A percentile compares a stretch with the other conserved stretches of the same genome.
phyloP scores from a whole-genome alignment of 1,140 invertebrate genomes.

The Cydia fagiglandana region DNA sequence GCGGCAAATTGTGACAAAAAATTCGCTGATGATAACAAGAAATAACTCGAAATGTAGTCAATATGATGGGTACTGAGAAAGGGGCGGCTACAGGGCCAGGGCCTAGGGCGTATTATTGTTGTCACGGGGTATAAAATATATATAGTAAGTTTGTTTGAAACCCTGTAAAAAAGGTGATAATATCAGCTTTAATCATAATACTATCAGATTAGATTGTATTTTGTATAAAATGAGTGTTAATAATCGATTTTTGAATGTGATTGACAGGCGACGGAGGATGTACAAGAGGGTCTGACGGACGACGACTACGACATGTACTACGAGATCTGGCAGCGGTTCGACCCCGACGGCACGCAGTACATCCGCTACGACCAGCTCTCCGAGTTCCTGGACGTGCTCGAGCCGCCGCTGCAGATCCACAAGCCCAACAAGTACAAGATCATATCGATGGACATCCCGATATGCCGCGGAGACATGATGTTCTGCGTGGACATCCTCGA shows the following conservation, averaged over 20 bases:
- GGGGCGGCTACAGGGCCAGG: too few species aligned
- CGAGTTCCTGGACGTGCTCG: conserved; percentile 96
- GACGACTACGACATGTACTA: conserved; percentile 99
- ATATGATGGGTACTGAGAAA: too few species aligned
- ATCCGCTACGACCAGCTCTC: conserved; percentile 96
- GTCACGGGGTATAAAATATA: neutral
- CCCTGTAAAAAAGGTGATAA: too few species aligned
- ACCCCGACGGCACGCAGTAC: conserved; percentile 98
- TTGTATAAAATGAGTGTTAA: neutral
- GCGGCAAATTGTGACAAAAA: too few species aligned
- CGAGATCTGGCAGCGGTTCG: conserved; percentile 99
- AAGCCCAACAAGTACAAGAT: conserved; percentile 99
- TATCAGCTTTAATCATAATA: too few species aligned
- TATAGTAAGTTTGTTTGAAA: too few species aligned
- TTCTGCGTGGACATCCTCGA: conserved; percentile 99
- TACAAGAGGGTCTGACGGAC: conserved; percentile 98
- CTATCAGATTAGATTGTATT: neutral
- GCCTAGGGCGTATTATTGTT: conserved; percentile 7
- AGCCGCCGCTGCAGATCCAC: conserved; percentile 96
- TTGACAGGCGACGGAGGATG: conserved; percentile 94
- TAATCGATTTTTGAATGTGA: neutral
- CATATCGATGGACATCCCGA: conserved; percentile 98
- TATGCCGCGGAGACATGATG: conserved; percentile 97
- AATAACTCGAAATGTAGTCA: too few species aligned
- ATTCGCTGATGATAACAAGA: too few species aligned